A percentile compares a stretch with the other conserved stretches of the same genome.
These are phyloP conservation scores for Cabera pusaria DNA, from an alignment of 2,888 invertebrate genomes.

Conservation along the genomic window DNA sequence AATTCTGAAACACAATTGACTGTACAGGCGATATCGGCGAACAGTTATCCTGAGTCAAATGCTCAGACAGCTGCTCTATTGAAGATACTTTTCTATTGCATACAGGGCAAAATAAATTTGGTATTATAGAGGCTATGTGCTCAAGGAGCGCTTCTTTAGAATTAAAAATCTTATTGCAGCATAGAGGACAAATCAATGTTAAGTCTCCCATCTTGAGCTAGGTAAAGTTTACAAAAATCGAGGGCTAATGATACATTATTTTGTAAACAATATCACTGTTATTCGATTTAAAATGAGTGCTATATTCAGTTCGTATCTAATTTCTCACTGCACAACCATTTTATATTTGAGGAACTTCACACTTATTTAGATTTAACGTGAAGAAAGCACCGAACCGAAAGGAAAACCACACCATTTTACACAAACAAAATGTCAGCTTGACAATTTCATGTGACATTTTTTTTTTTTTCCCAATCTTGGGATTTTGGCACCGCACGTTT, in stretches of 20 bases:
- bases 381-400: conserved; percentile 55
- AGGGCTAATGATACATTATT: conserved; percentile 32
- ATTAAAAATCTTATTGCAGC: conserved; percentile 85
- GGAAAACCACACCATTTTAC: conserved; percentile 33
- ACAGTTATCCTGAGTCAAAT: conserved; percentile 74
- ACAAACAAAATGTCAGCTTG: not conserved
- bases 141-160: conserved; percentile 80
- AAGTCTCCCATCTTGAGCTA: conserved; percentile 74
- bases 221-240: conserved; percentile 17
- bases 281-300: conserved; percentile 39
- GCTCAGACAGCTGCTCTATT: conserved; percentile 80
- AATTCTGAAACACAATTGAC: conserved; percentile 32
- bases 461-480: too few relatives aligned
- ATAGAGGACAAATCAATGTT: conserved; percentile 84
- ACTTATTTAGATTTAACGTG: conserved; percentile 58
- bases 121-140: conserved; percentile 71
- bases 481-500: too few relatives aligned
- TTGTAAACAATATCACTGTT: conserved; percentile 53
- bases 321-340: conserved; percentile 62
- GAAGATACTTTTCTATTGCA: conserved; percentile 82
- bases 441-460: not conserved
- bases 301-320: conserved; percentile 66
- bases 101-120: conserved; percentile 83
- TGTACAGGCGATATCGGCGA: conserved; percentile 17
- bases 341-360: conserved; percentile 76